These are phyloP conservation scores for Oreortyx pictus DNA, from an alignment of 2,797 vertebrate species.

Conservation along the genomic window DNA sequence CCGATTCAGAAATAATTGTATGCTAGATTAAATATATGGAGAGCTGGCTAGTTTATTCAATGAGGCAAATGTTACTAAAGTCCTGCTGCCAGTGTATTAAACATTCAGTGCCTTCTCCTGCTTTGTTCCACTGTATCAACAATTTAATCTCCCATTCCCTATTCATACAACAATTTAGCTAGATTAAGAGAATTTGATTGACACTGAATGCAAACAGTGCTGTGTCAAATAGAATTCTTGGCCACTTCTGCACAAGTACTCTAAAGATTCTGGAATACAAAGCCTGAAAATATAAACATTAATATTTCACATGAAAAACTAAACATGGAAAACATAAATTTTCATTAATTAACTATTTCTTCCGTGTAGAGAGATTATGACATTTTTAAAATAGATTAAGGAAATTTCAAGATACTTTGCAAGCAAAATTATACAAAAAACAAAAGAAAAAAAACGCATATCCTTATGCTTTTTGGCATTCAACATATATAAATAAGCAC, in stretches of 20 bases:
- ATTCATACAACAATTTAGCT: background rate
- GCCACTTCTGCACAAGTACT: fast-evolving
- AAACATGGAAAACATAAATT: background rate
- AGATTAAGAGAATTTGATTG: conserved; percentile 21
- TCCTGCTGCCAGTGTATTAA: background rate
- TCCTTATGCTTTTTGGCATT: background rate
- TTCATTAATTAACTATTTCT: background rate
- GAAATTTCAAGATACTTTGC: background rate
- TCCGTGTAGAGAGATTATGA: background rate
- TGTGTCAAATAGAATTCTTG: background rate
- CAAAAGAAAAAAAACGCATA: no score
- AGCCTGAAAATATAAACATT: background rate
- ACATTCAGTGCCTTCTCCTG: conserved; percentile 15
- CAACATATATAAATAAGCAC: background rate
- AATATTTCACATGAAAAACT: background rate
- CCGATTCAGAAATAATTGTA: background rate
- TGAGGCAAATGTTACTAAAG: background rate
- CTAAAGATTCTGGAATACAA: background rate
- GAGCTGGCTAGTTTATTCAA: background rate
- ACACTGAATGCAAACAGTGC: conserved; percentile 11
- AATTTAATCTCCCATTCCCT: conserved; percentile 7
- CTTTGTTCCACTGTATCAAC: conserved; percentile 22
- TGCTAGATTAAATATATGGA: background rate
- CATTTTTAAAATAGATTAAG: background rate
- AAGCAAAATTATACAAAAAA: background rate